These are phyloP conservation scores for Psix sp. DNA, from an alignment of 1,140 invertebrate species.

Conservation along the genomic window DNA sequence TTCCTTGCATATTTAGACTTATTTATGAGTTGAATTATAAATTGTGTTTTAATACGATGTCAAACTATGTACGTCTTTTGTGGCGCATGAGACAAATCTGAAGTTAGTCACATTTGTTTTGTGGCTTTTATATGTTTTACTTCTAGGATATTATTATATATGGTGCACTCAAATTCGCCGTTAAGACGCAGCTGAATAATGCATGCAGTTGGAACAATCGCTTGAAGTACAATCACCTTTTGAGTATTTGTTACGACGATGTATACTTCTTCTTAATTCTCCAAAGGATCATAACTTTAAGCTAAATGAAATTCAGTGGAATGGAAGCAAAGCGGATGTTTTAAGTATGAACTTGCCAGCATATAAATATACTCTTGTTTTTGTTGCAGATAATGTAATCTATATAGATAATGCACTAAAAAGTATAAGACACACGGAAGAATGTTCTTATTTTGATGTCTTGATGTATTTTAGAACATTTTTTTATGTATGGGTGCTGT, in stretches of 20 bases:
- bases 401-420: not conserved
- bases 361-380: constrained; percentile 31
- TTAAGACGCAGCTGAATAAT: constrained; percentile 38
- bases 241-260: constrained; percentile 40
- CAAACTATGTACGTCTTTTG: no score
- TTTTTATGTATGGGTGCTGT: no score
- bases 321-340: constrained; percentile 29
- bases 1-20: no score
- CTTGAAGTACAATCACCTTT: constrained; percentile 35
- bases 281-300: constrained; percentile 23
- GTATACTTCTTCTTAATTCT: constrained; percentile 32
- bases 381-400: constrained; percentile 2
- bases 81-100: no score
- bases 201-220: constrained; percentile 29
- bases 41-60: no score
- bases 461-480: no score
- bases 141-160: constrained; percentile 7
- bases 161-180: constrained; percentile 22
- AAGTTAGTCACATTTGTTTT: no score
- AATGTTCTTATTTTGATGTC: no score
- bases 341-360: constrained; percentile 36
- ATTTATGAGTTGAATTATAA: no score
- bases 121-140: constrained; percentile 3
- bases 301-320: constrained; percentile 41
- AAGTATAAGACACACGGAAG: not conserved